Evolutionary conservation across 2,113 vertebrate species (phyloP).

Genomic region (Channa argus): DNA sequence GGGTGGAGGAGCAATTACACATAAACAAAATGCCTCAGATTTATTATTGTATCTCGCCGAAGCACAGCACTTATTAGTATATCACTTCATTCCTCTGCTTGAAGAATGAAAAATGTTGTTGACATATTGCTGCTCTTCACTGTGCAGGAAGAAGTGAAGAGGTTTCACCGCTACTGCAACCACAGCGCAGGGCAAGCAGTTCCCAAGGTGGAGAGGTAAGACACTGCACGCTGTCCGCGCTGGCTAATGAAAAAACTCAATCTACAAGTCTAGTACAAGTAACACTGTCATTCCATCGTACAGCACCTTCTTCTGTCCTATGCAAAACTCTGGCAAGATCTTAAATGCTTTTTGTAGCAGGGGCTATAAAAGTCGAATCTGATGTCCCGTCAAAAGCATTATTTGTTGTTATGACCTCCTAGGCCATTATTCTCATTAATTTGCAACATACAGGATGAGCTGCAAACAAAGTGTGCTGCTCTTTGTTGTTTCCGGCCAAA

Average conservation of each 20-base stretch:
- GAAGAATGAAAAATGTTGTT: conserved; percentile 20
- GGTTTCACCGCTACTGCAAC: conserved; percentile 77
- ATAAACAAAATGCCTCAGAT: conserved; percentile 9
- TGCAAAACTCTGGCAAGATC: too few relatives aligned
- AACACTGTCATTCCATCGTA: not conserved
- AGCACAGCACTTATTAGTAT: not conserved
- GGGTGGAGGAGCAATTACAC: conserved; percentile 17
- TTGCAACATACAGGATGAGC: not conserved
- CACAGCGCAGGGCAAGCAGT: conserved; percentile 63
- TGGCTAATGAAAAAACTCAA: not conserved
- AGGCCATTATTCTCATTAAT: too few relatives aligned
- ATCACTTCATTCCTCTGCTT: not conserved
- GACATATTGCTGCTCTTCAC: conserved; percentile 14
- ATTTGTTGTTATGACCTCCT: too few relatives aligned
- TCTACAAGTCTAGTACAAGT: not conserved
- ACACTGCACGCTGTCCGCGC: not conserved
- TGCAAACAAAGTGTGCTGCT: not conserved
- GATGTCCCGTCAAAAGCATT: too few relatives aligned
- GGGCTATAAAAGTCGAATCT: too few relatives aligned
- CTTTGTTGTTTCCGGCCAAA: conserved; percentile 8
- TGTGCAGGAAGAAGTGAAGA: conserved; percentile 77
- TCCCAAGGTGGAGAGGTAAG: conserved; percentile 76
- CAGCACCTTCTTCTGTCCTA: not conserved
- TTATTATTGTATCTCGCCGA: conserved; percentile 14
- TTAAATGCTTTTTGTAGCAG: too few relatives aligned